phyloP scores from a whole-genome alignment of 2,888 invertebrate species.

The Volucella inflata region DNA sequence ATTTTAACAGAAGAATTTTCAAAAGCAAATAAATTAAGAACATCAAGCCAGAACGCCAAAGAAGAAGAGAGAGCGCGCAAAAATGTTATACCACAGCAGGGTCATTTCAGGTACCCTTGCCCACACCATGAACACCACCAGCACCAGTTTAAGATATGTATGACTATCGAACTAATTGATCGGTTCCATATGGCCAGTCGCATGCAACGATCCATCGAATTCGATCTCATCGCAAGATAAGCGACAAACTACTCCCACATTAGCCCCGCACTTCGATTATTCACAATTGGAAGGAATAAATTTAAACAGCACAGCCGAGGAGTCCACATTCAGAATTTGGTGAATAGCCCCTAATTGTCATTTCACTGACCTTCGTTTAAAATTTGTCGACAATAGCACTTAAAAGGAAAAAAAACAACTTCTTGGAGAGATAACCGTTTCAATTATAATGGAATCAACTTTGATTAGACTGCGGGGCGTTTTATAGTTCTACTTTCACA shows the following conservation, averaged over 20 bases:
- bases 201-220: constrained; percentile 76
- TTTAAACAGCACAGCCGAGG: constrained; percentile 17
- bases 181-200: constrained; percentile 84
- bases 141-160: constrained; percentile 44
- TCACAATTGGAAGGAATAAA: constrained; percentile 60
- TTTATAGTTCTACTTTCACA: constrained; percentile 48
- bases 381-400: constrained; percentile 32
- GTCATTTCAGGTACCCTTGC: constrained; percentile 60
- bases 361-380: constrained; percentile 14
- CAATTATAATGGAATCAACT: constrained; percentile 52
- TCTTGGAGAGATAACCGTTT: constrained; percentile 1
- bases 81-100: constrained; percentile 41
- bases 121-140: constrained; percentile 24
- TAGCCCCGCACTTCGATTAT: constrained; percentile 67
- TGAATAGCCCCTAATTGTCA: constrained; percentile 16
- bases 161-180: constrained; percentile 82
- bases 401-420: not conserved
- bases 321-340: constrained; percentile 22
- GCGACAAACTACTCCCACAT: constrained; percentile 48
- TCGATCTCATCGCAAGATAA: constrained; percentile 73
- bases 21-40: constrained; percentile 68
- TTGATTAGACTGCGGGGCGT: constrained; percentile 70
- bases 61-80: constrained; percentile 15
- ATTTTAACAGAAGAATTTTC: constrained; percentile 55
- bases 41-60: constrained; percentile 16